These are phyloP conservation scores for Drosophila pseudoananassae DNA, from an alignment of 1,140 invertebrate genomes.

Conservation along the genomic window DNA sequence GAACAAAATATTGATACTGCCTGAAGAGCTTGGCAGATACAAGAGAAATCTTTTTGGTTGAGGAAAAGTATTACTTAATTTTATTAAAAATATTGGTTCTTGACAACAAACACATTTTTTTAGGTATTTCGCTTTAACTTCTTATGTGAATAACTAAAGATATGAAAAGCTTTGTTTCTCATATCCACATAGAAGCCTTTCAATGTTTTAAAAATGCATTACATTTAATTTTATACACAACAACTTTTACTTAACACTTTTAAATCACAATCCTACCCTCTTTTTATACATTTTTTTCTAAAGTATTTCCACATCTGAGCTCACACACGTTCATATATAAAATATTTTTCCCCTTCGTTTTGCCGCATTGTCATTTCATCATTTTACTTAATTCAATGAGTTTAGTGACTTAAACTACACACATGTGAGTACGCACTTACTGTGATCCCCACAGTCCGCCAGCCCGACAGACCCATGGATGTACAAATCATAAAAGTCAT, in stretches of 20 bases:
- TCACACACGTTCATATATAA: background rate
- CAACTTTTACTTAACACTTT: background rate
- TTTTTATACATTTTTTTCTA: background rate
- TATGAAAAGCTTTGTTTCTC: too few relatives aligned
- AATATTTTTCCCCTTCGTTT: conserved; percentile 7
- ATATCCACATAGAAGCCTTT: too few relatives aligned
- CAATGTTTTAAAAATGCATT: too few relatives aligned
- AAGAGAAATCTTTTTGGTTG: conserved; percentile 2
- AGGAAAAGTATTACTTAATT: too few relatives aligned
- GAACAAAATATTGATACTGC: conserved; percentile 68
- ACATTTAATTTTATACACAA: too few relatives aligned
- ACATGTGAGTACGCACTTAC: conserved; percentile 49
- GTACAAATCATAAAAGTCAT: conserved; percentile 80
- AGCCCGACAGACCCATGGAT: conserved; percentile 25
- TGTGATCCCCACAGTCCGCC: background rate
- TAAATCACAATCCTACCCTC: background rate
- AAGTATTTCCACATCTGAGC: background rate
- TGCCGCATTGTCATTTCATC: conserved; percentile 62
- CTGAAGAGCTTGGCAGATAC: conserved; percentile 39
- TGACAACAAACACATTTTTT: too few relatives aligned
- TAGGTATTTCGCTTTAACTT: too few relatives aligned
- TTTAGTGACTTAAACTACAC: conserved; percentile 62
- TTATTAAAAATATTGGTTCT: too few relatives aligned
- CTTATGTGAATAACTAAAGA: too few relatives aligned
- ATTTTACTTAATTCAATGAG: conserved; percentile 72